Percentiles rank a stretch among this genome's conserved stretches.
phyloP scores from a whole-genome alignment of 37 sponge, comb jelly and placozoan species.

The Aplysina aerophoba region DNA sequence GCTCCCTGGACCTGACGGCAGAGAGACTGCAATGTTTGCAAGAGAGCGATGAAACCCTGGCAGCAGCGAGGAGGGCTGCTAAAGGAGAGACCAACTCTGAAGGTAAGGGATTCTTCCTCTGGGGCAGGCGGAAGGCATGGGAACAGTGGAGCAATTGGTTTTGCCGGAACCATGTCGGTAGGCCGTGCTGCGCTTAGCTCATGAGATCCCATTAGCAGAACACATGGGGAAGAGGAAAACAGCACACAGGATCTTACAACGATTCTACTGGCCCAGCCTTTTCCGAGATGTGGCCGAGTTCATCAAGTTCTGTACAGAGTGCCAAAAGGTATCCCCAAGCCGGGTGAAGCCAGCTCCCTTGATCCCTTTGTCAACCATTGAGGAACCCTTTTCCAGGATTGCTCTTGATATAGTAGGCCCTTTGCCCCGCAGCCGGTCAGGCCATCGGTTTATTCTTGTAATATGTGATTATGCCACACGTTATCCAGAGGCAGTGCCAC shows the following conservation, averaged over 20 bases:
- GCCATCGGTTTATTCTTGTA: slow-evolving; percentile 50
- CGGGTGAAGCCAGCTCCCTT: slow-evolving; percentile 47
- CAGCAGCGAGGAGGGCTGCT: background rate
- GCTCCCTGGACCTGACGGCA: background rate
- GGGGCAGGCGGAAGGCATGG: background rate
- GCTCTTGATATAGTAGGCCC: slow-evolving; percentile 72
- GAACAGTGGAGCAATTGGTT: slow-evolving; percentile 47
- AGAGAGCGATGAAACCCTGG: slow-evolving; percentile 32
- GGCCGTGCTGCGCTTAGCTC: slow-evolving; percentile 48
- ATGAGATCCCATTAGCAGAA: slow-evolving; percentile 42
- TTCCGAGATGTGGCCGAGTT: too few relatives aligned
- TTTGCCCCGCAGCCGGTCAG: slow-evolving; percentile 36
- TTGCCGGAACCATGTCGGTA: slow-evolving; percentile 31
- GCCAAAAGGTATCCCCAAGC: background rate
- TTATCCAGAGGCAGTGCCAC: slow-evolving; percentile 56
- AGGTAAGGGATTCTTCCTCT: slow-evolving; percentile 18
- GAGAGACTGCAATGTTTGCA: slow-evolving; percentile 43
- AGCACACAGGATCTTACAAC: slow-evolving; percentile 27
- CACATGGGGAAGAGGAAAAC: slow-evolving; percentile 65
- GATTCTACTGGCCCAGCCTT: slow-evolving; percentile 42
- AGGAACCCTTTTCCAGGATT: slow-evolving; percentile 57
- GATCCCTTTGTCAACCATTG: slow-evolving; percentile 54
- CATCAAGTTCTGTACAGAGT: background rate
- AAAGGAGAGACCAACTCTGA: background rate
- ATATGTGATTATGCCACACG: slow-evolving; percentile 69